Evolutionary conservation across 2,113 vertebrate species (phyloP), one percentile per base, ranked within the genome.

Genomic region (Aleadryas rufinucha): DNA sequence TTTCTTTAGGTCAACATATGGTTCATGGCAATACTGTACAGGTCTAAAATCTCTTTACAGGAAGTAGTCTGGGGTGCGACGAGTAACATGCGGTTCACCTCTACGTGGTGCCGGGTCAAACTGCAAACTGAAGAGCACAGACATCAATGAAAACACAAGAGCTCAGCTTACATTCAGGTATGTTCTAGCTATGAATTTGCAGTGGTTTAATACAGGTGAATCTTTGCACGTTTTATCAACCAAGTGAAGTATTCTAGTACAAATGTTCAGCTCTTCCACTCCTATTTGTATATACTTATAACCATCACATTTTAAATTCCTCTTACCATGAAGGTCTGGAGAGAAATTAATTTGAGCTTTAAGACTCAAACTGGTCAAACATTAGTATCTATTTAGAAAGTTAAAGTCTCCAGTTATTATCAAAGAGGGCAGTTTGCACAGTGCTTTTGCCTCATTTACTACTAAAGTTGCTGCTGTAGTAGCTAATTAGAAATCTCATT

Each of bases 51-150:
- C 93, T 97, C 96, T 98, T 99, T 99, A 99, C 98, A 99, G 98
- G 98, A 99, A 99, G 98, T 99, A 99, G 97, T 99, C 99, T 87
- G 99, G 99, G 92, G 99, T 99, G 85, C 99, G 99, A 90, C 99
- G 99, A 83, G 99, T 99, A 77, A 99, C 99, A n/a, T 99, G 99
- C 83, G 99, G 99, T 83, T 99, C 99, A 72, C 99, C 99, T 99
- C 99, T 98, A 75, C 99, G 99, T 26, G 99, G 99, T 3, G 99
- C 99, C 4, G 99, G 99, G 84, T 99, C 99, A 63, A 99, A 99
- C 99, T 99, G 99, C 98, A 99, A 98, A 98, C 99, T 99, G 97
- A 96, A 95, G 63, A 96, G 92, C 79, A 92, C 3, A 84, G 20
- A 7, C 9, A 6, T 27, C 70, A 50, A 5, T 83, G 47, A 49